Evolutionary conservation across 2,797 vertebrate species (phyloP).

Genomic region (Argyrosomus regius): DNA sequence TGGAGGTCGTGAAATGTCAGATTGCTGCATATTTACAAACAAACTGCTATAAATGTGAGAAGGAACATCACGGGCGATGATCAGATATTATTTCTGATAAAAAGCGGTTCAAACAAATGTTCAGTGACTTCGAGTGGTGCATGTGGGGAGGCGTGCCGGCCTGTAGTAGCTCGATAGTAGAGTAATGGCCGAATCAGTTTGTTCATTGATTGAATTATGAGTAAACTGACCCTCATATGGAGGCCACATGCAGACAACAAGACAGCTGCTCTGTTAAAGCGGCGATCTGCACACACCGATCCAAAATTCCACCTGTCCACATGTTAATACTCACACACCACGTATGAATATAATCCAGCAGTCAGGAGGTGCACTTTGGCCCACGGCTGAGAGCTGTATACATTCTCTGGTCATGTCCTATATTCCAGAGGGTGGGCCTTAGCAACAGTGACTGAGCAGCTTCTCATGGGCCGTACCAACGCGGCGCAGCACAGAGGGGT

Average conservation of each 20-base stretch:
- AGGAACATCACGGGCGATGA: background rate
- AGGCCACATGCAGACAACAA: constrained; percentile 15
- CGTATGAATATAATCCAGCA: constrained; percentile 6
- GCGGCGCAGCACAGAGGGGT: constrained; percentile 47
- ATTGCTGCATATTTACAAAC: background rate
- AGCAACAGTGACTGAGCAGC: constrained; percentile 84
- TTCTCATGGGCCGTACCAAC: constrained; percentile 82
- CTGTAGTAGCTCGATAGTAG: background rate
- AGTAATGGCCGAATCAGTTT: background rate
- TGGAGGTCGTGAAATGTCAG: constrained; percentile 3
- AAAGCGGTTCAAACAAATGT: background rate
- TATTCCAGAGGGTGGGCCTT: constrained; percentile 78
- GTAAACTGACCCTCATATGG: constrained; percentile 20
- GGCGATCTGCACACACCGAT: background rate
- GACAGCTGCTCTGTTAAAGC: constrained; percentile 8
- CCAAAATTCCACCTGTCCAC: background rate
- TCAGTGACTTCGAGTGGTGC: background rate
- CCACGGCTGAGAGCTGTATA: constrained; percentile 50
- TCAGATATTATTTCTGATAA: background rate
- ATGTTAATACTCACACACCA: background rate
- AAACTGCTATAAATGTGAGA: no score
- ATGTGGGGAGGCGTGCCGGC: background rate
- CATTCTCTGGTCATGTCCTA: constrained; percentile 72
- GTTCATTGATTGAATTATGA: constrained; percentile 36
- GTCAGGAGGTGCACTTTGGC: constrained; percentile 3